phyloP scores from a whole-genome alignment of 2,797 vertebrate species.

The Euthynnus affinis region DNA sequence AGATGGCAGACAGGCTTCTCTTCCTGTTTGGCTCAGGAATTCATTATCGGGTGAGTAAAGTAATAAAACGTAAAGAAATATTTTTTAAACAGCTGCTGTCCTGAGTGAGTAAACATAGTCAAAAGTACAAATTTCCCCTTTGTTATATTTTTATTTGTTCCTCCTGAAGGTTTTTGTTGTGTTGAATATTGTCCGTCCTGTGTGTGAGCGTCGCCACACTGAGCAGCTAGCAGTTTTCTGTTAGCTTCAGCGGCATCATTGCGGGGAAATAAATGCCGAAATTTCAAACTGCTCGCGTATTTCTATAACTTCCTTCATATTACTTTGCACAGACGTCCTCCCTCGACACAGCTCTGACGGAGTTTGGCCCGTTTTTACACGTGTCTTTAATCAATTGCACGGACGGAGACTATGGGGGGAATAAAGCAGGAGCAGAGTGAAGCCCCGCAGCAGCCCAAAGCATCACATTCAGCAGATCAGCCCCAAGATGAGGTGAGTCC shows the following conservation, averaged over 20 bases:
- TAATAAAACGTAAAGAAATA: constrained; percentile 39
- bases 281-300: not conserved
- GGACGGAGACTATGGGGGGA: constrained; percentile 85
- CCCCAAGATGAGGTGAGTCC: constrained; percentile 90
- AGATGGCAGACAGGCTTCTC: constrained; percentile 23
- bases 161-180: constrained; percentile 14
- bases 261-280: not conserved
- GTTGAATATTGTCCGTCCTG: constrained; percentile 38
- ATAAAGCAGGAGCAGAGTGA: constrained; percentile 96
- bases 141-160: not conserved
- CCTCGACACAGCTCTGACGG: not conserved
- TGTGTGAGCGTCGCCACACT: constrained; percentile 35
- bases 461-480: constrained; percentile 73
- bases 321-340: not conserved
- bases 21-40: constrained; percentile 75
- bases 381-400: not conserved
- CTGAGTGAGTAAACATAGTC: not conserved
- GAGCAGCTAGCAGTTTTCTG: constrained; percentile 60
- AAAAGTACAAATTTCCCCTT: fast-evolving
- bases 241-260: constrained; percentile 52
- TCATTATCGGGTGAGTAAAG: constrained; percentile 62
- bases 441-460: constrained; percentile 76
- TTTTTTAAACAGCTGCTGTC: not conserved
- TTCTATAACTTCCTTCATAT: not conserved
- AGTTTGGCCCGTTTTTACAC: not conserved